These are phyloP conservation scores for Drosophila longiperda DNA, from an alignment of 2,888 invertebrate genomes.

Conservation along the genomic window DNA sequence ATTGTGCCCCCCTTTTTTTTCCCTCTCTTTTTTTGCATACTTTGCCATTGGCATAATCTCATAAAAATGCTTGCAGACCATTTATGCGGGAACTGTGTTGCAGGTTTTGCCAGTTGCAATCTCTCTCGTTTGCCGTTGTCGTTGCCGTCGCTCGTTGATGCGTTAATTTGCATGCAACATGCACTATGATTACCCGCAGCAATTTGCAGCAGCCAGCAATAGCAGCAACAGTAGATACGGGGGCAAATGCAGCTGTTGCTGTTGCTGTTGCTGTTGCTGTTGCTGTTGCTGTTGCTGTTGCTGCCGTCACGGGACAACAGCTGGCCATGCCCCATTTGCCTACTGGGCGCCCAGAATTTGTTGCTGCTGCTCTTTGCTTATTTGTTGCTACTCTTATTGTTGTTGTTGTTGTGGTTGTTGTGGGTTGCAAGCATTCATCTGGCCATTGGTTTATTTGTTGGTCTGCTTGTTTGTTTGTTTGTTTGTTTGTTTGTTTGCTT, in stretches of 20 bases:
- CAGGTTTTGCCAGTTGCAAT: constrained; percentile 31
- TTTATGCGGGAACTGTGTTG: constrained; percentile 57
- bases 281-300: constrained; percentile 20
- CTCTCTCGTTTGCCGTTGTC: constrained; percentile 36
- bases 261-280: constrained; percentile 19
- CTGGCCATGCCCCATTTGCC: constrained; percentile 54
- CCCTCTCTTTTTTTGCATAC: constrained; percentile 33
- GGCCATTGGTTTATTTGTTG: constrained; percentile 43
- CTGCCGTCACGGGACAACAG: constrained; percentile 43
- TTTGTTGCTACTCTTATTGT: constrained; percentile 9
- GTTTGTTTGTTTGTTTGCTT: constrained; percentile 36
- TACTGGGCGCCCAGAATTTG: constrained; percentile 67
- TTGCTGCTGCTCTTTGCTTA: constrained; percentile 11
- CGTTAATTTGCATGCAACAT: constrained; percentile 80
- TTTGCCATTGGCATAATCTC: constrained; percentile 70
- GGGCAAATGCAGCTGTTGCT: constrained; percentile 44
- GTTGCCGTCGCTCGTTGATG: constrained; percentile 69
- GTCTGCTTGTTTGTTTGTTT: constrained; percentile 41
- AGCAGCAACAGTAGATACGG: constrained; percentile 31
- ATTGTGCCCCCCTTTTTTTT: constrained; percentile 4
- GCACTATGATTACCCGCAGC: constrained; percentile 79
- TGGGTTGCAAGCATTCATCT: constrained; percentile 15
- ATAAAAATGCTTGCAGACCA: constrained; percentile 60
- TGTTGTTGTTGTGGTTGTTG: constrained; percentile 1
- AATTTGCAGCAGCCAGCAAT: constrained; percentile 63